These are phyloP conservation scores for Zosterops hypoxanthus DNA, from an alignment of 2,113 vertebrate species.

Conservation along the genomic window DNA sequence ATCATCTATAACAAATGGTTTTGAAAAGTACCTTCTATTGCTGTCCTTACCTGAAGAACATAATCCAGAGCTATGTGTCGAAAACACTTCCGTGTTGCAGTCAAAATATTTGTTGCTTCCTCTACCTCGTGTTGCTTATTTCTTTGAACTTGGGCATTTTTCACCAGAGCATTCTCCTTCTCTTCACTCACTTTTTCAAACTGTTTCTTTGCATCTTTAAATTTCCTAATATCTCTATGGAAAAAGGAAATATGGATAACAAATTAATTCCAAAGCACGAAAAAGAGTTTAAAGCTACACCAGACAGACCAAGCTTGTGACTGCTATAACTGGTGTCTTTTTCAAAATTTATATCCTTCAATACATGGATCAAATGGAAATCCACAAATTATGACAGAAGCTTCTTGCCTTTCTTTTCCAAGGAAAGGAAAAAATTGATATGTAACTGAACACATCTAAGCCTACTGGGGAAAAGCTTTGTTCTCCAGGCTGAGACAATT, in stretches of 20 bases:
- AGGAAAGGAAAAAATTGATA: neutral
- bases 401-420: neutral
- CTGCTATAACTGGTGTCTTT: neutral
- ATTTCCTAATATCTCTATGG: conserved; percentile 91
- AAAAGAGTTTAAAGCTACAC: neutral
- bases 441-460: neutral
- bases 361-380: neutral
- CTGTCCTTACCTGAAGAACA: conserved; percentile 87
- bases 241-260: neutral
- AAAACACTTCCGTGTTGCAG: conserved; percentile 95
- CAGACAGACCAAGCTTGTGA: neutral
- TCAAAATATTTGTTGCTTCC: conserved; percentile 92
- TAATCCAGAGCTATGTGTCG: conserved; percentile 97
- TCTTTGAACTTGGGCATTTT: conserved; percentile 93
- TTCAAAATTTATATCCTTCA: neutral
- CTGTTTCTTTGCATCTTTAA: conserved; percentile 98
- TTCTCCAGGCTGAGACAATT: neutral
- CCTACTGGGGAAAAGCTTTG: neutral
- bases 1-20: neutral
- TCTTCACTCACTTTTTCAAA: conserved; percentile 99
- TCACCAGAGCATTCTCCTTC: conserved; percentile 92
- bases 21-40: neutral
- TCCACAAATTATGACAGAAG: neutral
- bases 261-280: neutral
- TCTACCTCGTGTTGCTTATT: conserved; percentile 97